Evolutionary conservation across 2,113 vertebrate genomes (phyloP), one percentile per base, ranked within the genome.

Genomic region (Eolophus roseicapilla): DNA sequence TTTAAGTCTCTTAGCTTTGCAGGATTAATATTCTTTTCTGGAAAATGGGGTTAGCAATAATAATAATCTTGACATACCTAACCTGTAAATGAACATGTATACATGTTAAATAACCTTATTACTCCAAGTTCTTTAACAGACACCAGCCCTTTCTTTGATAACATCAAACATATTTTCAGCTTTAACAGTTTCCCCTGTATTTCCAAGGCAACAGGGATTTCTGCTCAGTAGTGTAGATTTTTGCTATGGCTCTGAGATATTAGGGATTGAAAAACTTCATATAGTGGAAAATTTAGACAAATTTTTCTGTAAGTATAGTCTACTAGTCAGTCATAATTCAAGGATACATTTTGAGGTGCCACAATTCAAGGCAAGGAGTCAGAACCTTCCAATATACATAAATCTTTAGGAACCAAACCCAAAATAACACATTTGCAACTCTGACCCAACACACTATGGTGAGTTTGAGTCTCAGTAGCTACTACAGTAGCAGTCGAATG

Each of bases 71-170:
- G 77, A 59, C 18, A 70, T 53, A 60, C 57, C 53, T 92, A 55
- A 92, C 49, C 62, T 90, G 31, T 64, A 82, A 93, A 84, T 88
- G 52, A 90, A 68, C 64, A 74, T 79, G 85, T 76, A 77, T 81
- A 93, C 85, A 80, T 86, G 82, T 57, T 97, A 93, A 92, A 88
- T 78, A 85, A 18, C 39, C 33, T 91, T 95, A 89, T 86, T 96
- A 73, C 41, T 86, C 49, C 71, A 74, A 46, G 46, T 62, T 80
- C 69, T 89, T 86, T 81, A 78, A 86, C 37, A 83, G 62, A 70
- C 52, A 89, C 74, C 33, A 90, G 50, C 37, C 25, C 29, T 86
- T 53, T 86, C 35, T 68, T 63, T 88, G 85, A 85, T 79, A 82
- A 69, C 60, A 85, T 78, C 71, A 94, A 49, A 86, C 33, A 55